These are phyloP conservation scores for Eupeodes latifasciatus DNA, from an alignment of 2,888 invertebrate species.

Conservation along the genomic window DNA sequence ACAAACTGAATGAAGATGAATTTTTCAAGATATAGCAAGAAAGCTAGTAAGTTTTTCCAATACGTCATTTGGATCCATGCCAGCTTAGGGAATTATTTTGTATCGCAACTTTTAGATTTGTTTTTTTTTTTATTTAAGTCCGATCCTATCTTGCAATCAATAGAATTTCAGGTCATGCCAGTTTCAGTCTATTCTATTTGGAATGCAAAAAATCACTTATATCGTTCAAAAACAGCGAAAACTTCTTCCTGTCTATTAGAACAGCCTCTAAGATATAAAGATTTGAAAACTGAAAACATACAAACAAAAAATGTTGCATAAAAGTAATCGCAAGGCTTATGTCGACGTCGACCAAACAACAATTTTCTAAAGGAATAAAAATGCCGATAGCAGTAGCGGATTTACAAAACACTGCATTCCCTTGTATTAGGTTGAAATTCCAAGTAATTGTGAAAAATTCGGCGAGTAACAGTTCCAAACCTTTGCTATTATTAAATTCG, in stretches of 20 bases:
- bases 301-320: conserved; percentile 59
- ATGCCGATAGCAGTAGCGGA: background rate
- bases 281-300: conserved; percentile 29
- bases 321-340: conserved; percentile 66
- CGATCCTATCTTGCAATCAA: background rate
- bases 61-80: conserved; percentile 69
- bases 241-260: background rate
- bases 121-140: background rate
- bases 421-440: background rate
- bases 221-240: background rate
- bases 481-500: too few relatives aligned
- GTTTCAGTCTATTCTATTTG: conserved; percentile 11
- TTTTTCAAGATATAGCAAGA: conserved; percentile 17
- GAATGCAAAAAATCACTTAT: background rate
- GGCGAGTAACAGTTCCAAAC: too few relatives aligned
- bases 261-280: conserved; percentile 31
- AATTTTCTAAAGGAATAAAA: background rate
- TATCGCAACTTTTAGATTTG: conserved; percentile 24
- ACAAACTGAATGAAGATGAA: conserved; percentile 12
- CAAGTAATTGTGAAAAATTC: too few relatives aligned
- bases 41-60: conserved; percentile 46
- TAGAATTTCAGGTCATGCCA: conserved; percentile 10
- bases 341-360: conserved; percentile 21
- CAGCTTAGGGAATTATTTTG: conserved; percentile 64
- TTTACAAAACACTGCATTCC: background rate